Evolutionary conservation across 2,113 vertebrate genomes (phyloP).

Genomic region (Semnornis frantzii): DNA sequence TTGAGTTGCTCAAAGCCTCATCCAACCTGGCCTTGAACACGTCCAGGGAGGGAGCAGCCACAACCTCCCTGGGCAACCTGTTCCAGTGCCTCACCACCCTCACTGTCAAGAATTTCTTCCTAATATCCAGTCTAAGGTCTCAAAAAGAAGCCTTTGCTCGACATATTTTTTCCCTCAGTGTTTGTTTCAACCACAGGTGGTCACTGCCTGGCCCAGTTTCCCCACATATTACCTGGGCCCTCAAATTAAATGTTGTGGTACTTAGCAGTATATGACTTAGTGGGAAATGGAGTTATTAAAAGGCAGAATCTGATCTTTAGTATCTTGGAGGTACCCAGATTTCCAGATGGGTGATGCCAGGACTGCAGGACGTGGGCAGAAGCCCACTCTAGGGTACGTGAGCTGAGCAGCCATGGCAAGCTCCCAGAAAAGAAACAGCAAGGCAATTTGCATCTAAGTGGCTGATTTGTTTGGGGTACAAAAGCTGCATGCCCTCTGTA

Average conservation of each 20-base stretch:
- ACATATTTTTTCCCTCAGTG: background rate
- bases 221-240: background rate
- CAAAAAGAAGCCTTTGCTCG: background rate
- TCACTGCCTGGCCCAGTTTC: background rate
- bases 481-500: background rate
- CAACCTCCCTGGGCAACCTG: too few species aligned
- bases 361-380: background rate
- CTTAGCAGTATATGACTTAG: accelerated
- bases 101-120: too few species aligned
- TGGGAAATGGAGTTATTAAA: background rate
- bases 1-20: too few species aligned
- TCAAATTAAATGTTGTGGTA: background rate
- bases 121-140: background rate
- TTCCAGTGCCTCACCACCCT: too few species aligned
- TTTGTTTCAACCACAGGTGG: background rate
- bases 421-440: background rate
- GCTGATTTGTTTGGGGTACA: background rate
- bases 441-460: accelerated
- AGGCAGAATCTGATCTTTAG: background rate
- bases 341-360: background rate
- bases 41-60: too few species aligned
- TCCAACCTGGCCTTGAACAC: too few species aligned
- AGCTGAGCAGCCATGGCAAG: background rate
- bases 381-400: background rate
- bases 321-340: background rate